Percentiles rank a stretch among this genome's conserved stretches.
Conservation (phyloP, 2,888 invertebrate species). For the Protodeltote pygarga region DNA sequence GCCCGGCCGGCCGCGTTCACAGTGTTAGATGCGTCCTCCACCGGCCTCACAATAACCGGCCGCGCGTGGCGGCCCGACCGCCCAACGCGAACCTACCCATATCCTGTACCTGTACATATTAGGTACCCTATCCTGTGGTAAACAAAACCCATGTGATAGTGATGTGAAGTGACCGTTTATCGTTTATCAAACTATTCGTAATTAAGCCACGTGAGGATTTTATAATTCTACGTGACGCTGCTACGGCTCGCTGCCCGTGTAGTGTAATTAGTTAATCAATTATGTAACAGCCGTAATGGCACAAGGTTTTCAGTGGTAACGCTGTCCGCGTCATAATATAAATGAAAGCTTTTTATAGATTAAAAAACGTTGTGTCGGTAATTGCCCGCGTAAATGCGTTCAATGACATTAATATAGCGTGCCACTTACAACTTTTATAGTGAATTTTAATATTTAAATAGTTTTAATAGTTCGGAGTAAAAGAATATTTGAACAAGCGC, state of each 20-base stretch:
- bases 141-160: slow-evolving; percentile 62
- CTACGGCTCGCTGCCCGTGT: slow-evolving; percentile 48
- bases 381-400: slow-evolving; percentile 47
- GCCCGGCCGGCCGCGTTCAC: slow-evolving; percentile 69
- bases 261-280: slow-evolving; percentile 71
- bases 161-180: slow-evolving; percentile 49
- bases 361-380: slow-evolving; percentile 38
- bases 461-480: not conserved
- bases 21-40: slow-evolving; percentile 60
- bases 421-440: too few species aligned
- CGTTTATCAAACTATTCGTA: slow-evolving; percentile 15
- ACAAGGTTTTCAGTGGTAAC: slow-evolving; percentile 43
- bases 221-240: slow-evolving; percentile 44
- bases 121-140: slow-evolving; percentile 54
- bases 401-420: slow-evolving; percentile 23
- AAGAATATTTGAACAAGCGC: not conserved
- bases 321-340: slow-evolving; percentile 32
- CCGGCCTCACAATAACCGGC: slow-evolving; percentile 59
- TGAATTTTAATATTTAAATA: too few species aligned
- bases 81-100: slow-evolving; percentile 61
- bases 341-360: slow-evolving; percentile 43
- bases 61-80: slow-evolving; percentile 65
- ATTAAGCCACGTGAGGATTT: slow-evolving; percentile 52
- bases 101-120: slow-evolving; percentile 47
- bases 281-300: slow-evolving; percentile 60